Percentiles rank a stretch among this genome's conserved stretches.
Conservation (phyloP, 2,888 invertebrate species). For the Limenitis camilla region DNA sequence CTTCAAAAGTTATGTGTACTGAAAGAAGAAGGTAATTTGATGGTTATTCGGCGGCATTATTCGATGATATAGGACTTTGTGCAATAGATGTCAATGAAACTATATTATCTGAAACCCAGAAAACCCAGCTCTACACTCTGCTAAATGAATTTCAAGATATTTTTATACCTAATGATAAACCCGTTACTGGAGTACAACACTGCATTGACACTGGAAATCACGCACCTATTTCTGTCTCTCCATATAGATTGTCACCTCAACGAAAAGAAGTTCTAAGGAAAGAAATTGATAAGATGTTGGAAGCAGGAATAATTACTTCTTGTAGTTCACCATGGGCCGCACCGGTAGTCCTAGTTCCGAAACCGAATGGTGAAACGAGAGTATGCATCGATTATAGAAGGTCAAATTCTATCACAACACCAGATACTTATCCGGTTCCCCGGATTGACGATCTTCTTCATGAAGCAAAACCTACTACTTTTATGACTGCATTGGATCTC, state of each 20-base stretch:
- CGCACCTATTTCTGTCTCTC: conserved; percentile 33
- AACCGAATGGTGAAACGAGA: conserved; percentile 31
- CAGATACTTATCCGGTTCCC: conserved; percentile 41
- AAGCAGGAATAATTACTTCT: conserved; percentile 17
- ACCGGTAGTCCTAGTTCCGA: conserved; percentile 39
- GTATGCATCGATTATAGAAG: conserved; percentile 38
- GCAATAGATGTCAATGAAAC: too few relatives aligned
- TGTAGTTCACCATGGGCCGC: conserved; percentile 39
- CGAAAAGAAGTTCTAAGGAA: conserved; percentile 4
- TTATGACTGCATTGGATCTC: conserved; percentile 30
- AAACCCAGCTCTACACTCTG: not conserved
- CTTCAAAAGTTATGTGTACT: too few relatives aligned
- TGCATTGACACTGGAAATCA: conserved; percentile 14
- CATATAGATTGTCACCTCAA: conserved; percentile 33
- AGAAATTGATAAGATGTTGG: conserved; percentile 18
- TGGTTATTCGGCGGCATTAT: not conserved
- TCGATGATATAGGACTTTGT: not conserved
- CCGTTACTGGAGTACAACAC: not conserved
- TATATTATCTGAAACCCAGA: too few relatives aligned
- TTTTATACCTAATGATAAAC: not conserved
- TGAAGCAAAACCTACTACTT: conserved; percentile 28
- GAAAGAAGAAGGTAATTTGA: not conserved
- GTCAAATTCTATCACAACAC: conserved; percentile 23
- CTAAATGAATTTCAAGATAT: not conserved
- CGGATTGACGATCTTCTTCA: conserved; percentile 40